phyloP scores from a whole-genome alignment of 2,113 vertebrate species.

The Neodon shergylaensis region DNA sequence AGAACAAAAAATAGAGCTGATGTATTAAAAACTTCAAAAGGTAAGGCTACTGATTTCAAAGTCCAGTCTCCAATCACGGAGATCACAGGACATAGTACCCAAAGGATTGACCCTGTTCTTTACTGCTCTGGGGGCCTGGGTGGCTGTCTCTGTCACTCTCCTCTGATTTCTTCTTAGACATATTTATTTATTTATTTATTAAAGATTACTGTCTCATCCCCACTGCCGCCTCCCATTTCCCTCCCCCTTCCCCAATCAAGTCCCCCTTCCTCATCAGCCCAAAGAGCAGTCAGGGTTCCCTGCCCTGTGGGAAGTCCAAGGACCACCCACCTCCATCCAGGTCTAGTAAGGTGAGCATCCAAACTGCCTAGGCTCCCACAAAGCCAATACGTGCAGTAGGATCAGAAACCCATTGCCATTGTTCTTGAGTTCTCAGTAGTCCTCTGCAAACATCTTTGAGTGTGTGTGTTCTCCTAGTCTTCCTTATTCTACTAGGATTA shows the following conservation, averaged over 20 bases:
- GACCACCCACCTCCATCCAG: no score
- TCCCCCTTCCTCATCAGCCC: no score
- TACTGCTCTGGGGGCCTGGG: fast-evolving
- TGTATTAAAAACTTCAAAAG: not conserved
- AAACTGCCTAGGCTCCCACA: no score
- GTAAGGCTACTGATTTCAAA: not conserved
- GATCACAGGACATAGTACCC: not conserved
- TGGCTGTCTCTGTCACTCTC: not conserved
- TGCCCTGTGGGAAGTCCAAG: no score
- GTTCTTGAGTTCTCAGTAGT: no score
- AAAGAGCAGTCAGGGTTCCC: no score
- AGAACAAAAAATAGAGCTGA: not conserved
- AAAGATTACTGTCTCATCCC: no score
- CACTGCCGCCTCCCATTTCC: no score
- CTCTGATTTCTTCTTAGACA: not conserved
- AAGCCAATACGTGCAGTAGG: no score
- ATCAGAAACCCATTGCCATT: no score
- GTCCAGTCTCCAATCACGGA: not conserved
- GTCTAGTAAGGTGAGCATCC: no score
- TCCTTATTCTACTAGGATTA: not conserved
- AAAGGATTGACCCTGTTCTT: not conserved
- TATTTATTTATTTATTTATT: not conserved
- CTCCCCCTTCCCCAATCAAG: no score
- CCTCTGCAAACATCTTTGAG: not conserved
- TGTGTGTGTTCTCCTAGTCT: not conserved